Conservation (phyloP, 2,888 invertebrate species). For the Nymphalis c-album region DNA sequence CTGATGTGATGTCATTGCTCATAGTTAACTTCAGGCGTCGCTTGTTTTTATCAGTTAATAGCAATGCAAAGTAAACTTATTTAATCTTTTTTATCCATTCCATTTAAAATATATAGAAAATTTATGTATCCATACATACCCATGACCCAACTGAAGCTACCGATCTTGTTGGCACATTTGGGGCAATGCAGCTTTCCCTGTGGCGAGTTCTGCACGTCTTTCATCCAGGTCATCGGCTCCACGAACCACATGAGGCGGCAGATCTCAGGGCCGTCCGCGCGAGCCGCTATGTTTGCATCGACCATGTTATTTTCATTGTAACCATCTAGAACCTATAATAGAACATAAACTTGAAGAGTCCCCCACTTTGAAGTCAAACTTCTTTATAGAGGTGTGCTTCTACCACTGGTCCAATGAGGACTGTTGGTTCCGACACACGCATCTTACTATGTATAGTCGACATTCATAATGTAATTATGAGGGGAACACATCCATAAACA, state of each 20-base stretch:
- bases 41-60: not conserved
- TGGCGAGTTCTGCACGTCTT: constrained; percentile 83
- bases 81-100: too few species aligned
- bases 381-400: too few species aligned
- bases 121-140: constrained; percentile 71
- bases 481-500: too few species aligned
- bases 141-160: constrained; percentile 95
- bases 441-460: too few species aligned
- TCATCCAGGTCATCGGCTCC: constrained; percentile 96
- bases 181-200: constrained; percentile 94
- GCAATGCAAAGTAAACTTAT: not conserved
- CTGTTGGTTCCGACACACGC: too few species aligned
- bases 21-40: not conserved
- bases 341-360: too few species aligned
- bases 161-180: constrained; percentile 91
- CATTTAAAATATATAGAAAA: too few species aligned
- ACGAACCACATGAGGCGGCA: constrained; percentile 91
- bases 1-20: not conserved
- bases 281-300: constrained; percentile 56
- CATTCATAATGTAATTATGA: too few species aligned
- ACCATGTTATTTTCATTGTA: constrained; percentile 66
- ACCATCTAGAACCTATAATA: constrained; percentile 55
- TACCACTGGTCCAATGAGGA: too few species aligned
- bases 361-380: too few species aligned
- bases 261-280: constrained; percentile 57